Evolutionary conservation across 2,113 vertebrate species (phyloP), one percentile per base, ranked within the genome.

Genomic region (Arizona elegans): DNA sequence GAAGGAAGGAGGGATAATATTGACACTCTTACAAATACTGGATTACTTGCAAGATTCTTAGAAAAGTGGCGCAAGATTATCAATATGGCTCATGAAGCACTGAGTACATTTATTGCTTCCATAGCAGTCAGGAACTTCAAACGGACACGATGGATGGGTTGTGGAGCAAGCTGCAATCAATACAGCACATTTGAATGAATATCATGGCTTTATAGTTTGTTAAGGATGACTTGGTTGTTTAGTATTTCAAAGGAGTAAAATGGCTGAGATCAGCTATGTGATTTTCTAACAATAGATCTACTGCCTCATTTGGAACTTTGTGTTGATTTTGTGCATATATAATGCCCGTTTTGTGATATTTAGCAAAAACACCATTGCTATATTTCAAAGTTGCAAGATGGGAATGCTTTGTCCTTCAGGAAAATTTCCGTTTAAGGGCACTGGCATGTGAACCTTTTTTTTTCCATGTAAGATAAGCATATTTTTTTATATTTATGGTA

Each of bases 141-240:
- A 94, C 43, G 11, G 43, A n/a, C 89, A 58, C 93, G 91, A 92
- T 86, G 92, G 88, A 95, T 92, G 95, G 26, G 86, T 95, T 95
- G 47, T 11, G 53, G 92, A 88, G 56, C 94, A 87, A 0, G 0
- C 85, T 3, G 17, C 38, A 88, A 93, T 96, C 93, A 6, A 33
- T 91, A 43, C 0, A 0, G 93, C 26, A 13, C 0, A 13, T 95
- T 96, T 52, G 26, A 88, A 94, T 91, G 88, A 94, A 90, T 88
- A 90, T 92, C 94, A 88, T 24, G 53, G 95, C 90, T 94, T 95
- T 90, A 92, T 95, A 90, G 65, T 94, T 96, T 95, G 95, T 96
- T 96, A 95, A 93, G 89, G 1, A 1, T 94, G 96, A 90, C 90
- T 93, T 0, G 1, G 33, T 86, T 94, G 24, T 94, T 95, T 93